These are phyloP conservation scores for Andrena chrysosceles DNA, from an alignment of 2,888 invertebrate species.

Conservation along the genomic window DNA sequence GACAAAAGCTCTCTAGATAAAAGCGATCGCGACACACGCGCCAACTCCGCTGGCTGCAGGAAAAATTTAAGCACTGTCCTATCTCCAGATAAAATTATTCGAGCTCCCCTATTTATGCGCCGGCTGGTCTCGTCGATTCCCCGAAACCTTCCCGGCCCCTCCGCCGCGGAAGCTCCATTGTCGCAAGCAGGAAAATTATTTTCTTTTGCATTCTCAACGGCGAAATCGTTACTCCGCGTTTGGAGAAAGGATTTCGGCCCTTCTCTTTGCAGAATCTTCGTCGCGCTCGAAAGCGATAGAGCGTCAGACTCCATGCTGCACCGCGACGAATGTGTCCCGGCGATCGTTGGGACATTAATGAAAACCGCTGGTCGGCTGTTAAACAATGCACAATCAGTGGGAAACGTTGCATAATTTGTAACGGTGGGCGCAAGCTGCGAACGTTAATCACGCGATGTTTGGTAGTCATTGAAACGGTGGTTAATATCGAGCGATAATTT, in stretches of 20 bases:
- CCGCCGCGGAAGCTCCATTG: constrained; percentile 30
- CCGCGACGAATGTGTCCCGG: too few species aligned
- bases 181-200: constrained; percentile 55
- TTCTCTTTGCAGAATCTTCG: background rate
- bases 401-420: constrained; percentile 22
- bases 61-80: background rate
- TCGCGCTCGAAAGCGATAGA: background rate
- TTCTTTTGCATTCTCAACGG: constrained; percentile 2
- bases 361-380: constrained; percentile 6
- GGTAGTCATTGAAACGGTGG: constrained; percentile 25
- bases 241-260: background rate
- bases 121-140: background rate
- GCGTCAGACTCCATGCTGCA: too few species aligned
- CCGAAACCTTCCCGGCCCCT: background rate
- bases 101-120: background rate
- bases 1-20: constrained; percentile 52
- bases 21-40: background rate
- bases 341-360: constrained; percentile 1
- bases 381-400: constrained; percentile 36
- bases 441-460: constrained; percentile 24
- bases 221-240: background rate
- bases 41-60: background rate
- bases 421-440: background rate
- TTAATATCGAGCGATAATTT: constrained; percentile 25
- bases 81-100: constrained; percentile 9